Conservation (phyloP, 2,888 invertebrate genomes). For the Lasioglossum pauxillum region DNA sequence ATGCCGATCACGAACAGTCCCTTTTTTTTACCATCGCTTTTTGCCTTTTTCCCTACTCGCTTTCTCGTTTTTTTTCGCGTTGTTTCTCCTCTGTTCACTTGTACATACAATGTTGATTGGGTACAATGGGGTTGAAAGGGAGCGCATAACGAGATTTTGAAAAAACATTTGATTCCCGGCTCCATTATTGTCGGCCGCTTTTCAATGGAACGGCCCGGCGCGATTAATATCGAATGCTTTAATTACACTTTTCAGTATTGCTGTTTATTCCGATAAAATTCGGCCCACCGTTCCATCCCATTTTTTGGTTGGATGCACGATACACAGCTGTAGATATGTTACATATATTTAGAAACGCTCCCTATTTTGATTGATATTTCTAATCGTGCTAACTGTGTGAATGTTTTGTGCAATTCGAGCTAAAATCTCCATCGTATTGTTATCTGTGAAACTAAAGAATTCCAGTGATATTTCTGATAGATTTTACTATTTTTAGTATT, state of each 20-base stretch:
- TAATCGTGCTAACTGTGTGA: background rate
- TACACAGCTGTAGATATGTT: background rate
- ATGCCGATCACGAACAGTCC: constrained; percentile 45
- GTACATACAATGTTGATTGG: constrained; percentile 12
- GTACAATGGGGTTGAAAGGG: background rate
- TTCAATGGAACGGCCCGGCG: background rate
- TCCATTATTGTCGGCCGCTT: constrained; percentile 1
- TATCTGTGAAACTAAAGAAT: background rate
- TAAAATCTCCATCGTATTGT: too few species aligned
- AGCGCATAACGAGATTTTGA: constrained; percentile 10
- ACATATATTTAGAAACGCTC: background rate
- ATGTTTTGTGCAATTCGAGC: too few species aligned
- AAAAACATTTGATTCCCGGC: constrained; percentile 12
- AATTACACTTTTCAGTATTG: constrained; percentile 4
- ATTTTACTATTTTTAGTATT: background rate
- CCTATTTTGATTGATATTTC: background rate
- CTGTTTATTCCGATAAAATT: background rate
- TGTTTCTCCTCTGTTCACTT: background rate
- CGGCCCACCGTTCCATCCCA: background rate
- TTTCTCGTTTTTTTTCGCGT: background rate
- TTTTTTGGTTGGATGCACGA: background rate
- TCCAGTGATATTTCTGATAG: background rate
- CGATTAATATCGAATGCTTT: constrained; percentile 13
- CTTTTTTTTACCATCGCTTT: constrained; percentile 1
- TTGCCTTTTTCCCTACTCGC: background rate